Evolutionary conservation across 2,113 vertebrate genomes (phyloP), one percentile per base, ranked within the genome.

Genomic region (Peromyscus californicus): DNA sequence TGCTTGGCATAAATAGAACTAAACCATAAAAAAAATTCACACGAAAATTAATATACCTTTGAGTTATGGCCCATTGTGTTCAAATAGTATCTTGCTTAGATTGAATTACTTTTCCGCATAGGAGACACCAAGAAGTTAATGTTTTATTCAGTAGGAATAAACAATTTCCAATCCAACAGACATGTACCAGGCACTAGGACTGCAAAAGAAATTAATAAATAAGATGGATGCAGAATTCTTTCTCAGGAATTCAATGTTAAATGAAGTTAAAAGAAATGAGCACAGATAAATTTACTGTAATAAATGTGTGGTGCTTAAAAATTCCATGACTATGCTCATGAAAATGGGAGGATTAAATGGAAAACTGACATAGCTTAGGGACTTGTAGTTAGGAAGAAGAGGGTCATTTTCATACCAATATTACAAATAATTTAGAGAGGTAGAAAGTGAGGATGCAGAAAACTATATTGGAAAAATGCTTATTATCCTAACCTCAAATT

Each of bases 1-100:
- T 79, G 93, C 84, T 92, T 97, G 92, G 94, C 93, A 96, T 93
- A 89, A 96, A 96, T 76, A 95, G 15, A 80, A 91, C 31, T 75
- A 96, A 87, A 76, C 36, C 95, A 84, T 96, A 96, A 97, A 98
- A 96, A 45, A 97, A 48, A 54, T 90, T 95, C 42, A 93, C 83
- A 59, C 2, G 80, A 94, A 75, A 97, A 95, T 84, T 85, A 98
- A 97, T 97, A 97, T 91, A 94, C 91, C 85, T 97, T 96, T 97
- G 96, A 97, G n/a, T 78, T 90, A 16, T 95, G 54, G 87, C 15
- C 57, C 96, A 96, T 75, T 95, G 65, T 96, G 79, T 8, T 76
- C 69, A 83, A 97, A 74, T 89, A 93, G 31, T 94, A 54, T 90
- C 82, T 96, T 95, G 39, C 42, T 96, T 80, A 90, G 94, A 90